Percentiles rank a stretch among this genome's conserved stretches.
Conservation (phyloP, 2,797 vertebrate species). For the Coluber constrictor region DNA sequence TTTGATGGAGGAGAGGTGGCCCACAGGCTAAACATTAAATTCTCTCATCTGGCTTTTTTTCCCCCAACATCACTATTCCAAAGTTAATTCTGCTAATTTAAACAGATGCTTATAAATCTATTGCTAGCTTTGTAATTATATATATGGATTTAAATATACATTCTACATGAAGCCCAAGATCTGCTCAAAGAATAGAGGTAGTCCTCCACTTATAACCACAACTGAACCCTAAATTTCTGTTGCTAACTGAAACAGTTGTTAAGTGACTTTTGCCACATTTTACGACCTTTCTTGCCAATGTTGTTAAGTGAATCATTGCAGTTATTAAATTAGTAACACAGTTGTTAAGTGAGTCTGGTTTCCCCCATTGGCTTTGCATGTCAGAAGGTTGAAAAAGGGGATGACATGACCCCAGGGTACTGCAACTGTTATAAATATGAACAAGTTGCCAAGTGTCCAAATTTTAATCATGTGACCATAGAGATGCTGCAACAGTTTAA, state of each 20-base stretch:
- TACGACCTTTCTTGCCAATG: neutral
- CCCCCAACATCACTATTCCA: neutral
- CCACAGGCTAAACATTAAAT: too few relatives aligned
- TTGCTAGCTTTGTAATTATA: neutral
- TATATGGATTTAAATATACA: neutral
- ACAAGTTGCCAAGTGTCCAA: neutral
- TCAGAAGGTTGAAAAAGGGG: neutral
- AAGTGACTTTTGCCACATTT: neutral
- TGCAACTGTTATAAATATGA: neutral
- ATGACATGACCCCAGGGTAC: neutral
- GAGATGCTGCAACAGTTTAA: neutral
- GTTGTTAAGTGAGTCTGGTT: neutral
- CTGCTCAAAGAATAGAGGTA: neutral
- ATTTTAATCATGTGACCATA: neutral
- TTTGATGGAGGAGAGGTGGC: neutral
- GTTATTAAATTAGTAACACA: neutral
- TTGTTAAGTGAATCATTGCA: neutral
- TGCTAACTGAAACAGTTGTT: neutral
- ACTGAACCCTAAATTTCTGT: neutral
- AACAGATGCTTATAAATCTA: neutral
- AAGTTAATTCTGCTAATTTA: neutral
- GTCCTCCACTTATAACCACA: neutral
- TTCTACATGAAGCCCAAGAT: neutral
- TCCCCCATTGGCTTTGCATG: neutral
- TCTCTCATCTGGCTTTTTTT: neutral